Conservation (phyloP, 1,140 invertebrate genomes). For the Meloidogyne hapla region DNA sequence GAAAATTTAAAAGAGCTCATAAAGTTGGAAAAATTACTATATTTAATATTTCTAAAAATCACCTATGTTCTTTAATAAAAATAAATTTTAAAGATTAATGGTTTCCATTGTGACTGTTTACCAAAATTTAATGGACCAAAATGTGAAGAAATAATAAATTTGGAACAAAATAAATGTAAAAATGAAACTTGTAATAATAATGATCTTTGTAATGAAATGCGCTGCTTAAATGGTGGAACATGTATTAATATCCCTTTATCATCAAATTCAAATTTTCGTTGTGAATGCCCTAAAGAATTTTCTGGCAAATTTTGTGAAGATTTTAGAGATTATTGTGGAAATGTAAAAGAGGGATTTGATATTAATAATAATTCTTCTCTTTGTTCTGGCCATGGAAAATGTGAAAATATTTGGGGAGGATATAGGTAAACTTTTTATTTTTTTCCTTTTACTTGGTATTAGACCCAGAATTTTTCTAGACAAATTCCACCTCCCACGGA, state of each 20-base stretch:
- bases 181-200: not conserved
- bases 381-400: slow-evolving; percentile 33
- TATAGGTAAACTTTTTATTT: not conserved
- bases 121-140: slow-evolving; percentile 33
- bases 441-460: not conserved
- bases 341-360: not conserved
- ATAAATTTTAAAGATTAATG: slow-evolving; percentile 13
- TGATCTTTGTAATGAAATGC: slow-evolving; percentile 27
- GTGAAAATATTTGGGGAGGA: slow-evolving; percentile 41
- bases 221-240: slow-evolving; percentile 48
- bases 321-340: slow-evolving; percentile 32
- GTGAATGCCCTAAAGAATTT: slow-evolving; percentile 38
- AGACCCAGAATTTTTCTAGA: too few relatives aligned
- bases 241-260: slow-evolving; percentile 14
- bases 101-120: slow-evolving; percentile 29
- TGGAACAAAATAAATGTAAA: not conserved
- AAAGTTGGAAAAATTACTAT: too few relatives aligned
- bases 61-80: too few relatives aligned
- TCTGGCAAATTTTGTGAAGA: slow-evolving; percentile 33
- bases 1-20: too few relatives aligned
- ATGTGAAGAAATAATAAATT: slow-evolving; percentile 11
- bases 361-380: not conserved
- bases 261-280: slow-evolving; percentile 9
- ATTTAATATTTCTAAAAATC: too few relatives aligned
- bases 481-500: too few relatives aligned